phyloP scores from a whole-genome alignment of 2,888 invertebrate species.

The Caradrina clavipalpis region DNA sequence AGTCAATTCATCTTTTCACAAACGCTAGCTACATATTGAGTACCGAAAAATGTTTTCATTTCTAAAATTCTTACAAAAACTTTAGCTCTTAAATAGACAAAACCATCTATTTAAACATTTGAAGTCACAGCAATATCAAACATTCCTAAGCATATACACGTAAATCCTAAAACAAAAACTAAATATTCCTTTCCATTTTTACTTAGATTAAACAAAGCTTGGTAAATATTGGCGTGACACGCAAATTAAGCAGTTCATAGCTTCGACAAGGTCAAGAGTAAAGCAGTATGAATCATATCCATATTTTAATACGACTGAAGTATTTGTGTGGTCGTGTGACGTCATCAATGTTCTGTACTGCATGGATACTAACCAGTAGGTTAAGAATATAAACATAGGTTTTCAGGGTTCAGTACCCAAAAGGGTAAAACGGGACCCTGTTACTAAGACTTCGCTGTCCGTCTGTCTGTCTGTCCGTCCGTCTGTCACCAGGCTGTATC shows the following conservation, averaged over 20 bases:
- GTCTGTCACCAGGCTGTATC: too few species aligned
- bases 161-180: constrained; percentile 14
- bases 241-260: constrained; percentile 48
- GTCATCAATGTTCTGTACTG: constrained; percentile 20
- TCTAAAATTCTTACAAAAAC: too few species aligned
- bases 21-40: too few species aligned
- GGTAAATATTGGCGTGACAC: constrained; percentile 52
- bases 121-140: constrained; percentile 14
- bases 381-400: background rate
- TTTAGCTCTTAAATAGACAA: background rate
- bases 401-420: too few species aligned
- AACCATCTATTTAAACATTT: background rate
- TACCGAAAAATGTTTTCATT: too few species aligned
- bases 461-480: too few species aligned
- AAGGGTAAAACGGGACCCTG: too few species aligned
- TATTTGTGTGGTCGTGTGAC: constrained; percentile 29
- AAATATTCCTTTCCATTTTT: constrained; percentile 21
- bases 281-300: constrained; percentile 47
- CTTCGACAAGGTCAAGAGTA: constrained; percentile 49
- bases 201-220: constrained; percentile 46
- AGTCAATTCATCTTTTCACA: too few species aligned
- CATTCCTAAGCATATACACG: constrained; percentile 7
- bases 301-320: constrained; percentile 21
- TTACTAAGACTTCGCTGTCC: too few species aligned
- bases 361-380: background rate